Evolutionary conservation across 2,888 invertebrate species (phyloP).

Genomic region (Adela reaumurella): DNA sequence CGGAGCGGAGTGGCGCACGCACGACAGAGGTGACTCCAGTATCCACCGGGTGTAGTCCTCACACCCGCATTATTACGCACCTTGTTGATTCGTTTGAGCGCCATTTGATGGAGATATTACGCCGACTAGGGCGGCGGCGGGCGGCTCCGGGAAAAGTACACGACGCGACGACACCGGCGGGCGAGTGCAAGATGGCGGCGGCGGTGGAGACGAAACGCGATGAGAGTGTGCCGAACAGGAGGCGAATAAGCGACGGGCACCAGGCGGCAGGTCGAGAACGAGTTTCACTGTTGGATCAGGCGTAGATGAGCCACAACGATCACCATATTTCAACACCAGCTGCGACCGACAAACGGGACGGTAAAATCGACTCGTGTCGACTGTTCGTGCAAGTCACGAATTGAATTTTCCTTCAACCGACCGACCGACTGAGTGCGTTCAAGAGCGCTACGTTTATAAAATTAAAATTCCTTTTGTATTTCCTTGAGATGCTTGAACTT

Average conservation of each 20-base stretch:
- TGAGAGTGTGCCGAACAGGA: background rate
- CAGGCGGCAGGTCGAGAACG: background rate
- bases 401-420: background rate
- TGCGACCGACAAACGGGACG: background rate
- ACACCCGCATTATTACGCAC: conserved; percentile 56
- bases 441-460: background rate
- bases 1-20: conserved; percentile 10
- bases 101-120: conserved; percentile 63
- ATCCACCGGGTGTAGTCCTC: conserved; percentile 3
- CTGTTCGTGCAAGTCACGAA: background rate
- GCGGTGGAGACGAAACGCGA: background rate
- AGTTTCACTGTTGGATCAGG: background rate
- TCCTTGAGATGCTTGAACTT: background rate
- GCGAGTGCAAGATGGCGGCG: background rate
- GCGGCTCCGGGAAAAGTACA: background rate
- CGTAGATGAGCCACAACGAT: background rate
- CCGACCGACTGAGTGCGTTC: no score
- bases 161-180: background rate
- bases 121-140: background rate
- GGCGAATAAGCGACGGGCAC: background rate
- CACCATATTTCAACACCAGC: background rate
- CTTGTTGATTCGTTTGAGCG: conserved; percentile 97
- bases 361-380: background rate
- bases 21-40: no score
- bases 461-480: background rate